Conservation (phyloP, 30 jellyfish, hydroid and myxozoan genomes). For the Chironex yamaguchii region DNA sequence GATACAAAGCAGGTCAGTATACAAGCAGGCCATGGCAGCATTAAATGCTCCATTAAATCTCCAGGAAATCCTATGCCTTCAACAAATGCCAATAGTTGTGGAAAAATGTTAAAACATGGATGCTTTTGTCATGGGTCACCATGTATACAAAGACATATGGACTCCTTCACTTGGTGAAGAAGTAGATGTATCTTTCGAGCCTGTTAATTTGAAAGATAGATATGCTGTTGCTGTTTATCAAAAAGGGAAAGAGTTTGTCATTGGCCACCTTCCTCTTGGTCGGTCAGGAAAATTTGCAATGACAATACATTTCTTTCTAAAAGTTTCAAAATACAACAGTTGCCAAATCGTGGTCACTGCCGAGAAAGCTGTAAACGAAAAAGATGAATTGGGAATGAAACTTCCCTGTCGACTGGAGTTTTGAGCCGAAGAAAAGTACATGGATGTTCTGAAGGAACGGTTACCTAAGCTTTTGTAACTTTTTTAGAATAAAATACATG, state of each 20-base stretch:
- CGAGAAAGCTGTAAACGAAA: not conserved
- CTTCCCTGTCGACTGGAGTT: not conserved
- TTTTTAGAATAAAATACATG: not conserved
- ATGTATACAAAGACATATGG: not conserved
- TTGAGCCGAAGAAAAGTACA: not conserved
- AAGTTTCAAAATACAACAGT: slow-evolving; percentile 9
- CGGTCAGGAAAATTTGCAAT: slow-evolving; percentile 14
- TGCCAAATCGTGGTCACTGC: slow-evolving; percentile 40
- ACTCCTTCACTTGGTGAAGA: not conserved
- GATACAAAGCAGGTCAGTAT: not conserved
- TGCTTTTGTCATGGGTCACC: not conserved
- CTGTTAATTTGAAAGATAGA: not conserved
- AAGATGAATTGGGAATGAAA: not conserved
- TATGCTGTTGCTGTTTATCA: slow-evolving; percentile 45
- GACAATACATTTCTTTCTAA: not conserved
- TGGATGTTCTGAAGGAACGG: not conserved
- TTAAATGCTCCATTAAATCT: not conserved
- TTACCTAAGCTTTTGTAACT: not conserved
- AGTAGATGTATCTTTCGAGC: not conserved
- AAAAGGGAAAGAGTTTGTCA: not conserved
- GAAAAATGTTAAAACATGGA: not conserved
- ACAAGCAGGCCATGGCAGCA: not conserved
- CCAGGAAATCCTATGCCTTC: not conserved
- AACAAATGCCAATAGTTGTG: not conserved
- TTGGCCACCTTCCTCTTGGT: not conserved